A percentile compares a stretch with the other conserved stretches of the same genome.
Evolutionary conservation across 2,888 invertebrate genomes (phyloP).

Genomic region (Labia minor): DNA sequence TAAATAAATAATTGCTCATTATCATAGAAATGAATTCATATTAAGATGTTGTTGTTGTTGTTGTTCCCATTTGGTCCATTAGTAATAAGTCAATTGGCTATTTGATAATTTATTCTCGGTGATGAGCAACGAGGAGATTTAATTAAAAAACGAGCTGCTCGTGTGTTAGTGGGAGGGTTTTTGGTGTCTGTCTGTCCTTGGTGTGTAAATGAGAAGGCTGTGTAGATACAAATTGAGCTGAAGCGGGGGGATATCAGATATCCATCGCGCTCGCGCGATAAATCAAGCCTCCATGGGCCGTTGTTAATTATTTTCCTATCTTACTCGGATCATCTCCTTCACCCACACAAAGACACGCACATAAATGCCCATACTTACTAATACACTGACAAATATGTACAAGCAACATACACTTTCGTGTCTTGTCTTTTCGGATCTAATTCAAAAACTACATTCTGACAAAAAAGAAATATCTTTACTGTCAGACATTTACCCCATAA

Average conservation of each 20-base stretch:
- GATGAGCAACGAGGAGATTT: slow-evolving; percentile 4
- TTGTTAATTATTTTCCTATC: slow-evolving; percentile 13
- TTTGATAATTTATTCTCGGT: background rate
- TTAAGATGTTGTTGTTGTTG: background rate
- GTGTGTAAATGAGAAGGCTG: background rate
- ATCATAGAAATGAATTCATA: no score
- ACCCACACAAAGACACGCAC: background rate
- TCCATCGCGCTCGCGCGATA: slow-evolving; percentile 13
- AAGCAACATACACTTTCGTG: slow-evolving; percentile 7
- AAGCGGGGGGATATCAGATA: slow-evolving; percentile 14
- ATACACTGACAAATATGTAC: background rate
- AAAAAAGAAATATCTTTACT: no score
- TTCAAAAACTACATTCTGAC: no score
- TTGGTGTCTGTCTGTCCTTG: background rate
- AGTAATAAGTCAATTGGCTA: slow-evolving; percentile 13
- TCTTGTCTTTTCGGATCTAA: background rate
- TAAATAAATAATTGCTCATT: no score
- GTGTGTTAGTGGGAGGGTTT: slow-evolving; percentile 9
- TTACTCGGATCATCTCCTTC: slow-evolving; percentile 13
- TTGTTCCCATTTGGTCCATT: background rate
- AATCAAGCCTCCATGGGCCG: slow-evolving; percentile 13
- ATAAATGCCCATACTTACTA: no score
- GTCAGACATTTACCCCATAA: no score
- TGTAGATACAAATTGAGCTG: background rate
- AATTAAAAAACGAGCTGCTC: background rate